Percentiles rank a stretch among this genome's conserved stretches.
phyloP scores from a whole-genome alignment of 2,113 vertebrate genomes.

The Cyphomyrus discorhynchus region DNA sequence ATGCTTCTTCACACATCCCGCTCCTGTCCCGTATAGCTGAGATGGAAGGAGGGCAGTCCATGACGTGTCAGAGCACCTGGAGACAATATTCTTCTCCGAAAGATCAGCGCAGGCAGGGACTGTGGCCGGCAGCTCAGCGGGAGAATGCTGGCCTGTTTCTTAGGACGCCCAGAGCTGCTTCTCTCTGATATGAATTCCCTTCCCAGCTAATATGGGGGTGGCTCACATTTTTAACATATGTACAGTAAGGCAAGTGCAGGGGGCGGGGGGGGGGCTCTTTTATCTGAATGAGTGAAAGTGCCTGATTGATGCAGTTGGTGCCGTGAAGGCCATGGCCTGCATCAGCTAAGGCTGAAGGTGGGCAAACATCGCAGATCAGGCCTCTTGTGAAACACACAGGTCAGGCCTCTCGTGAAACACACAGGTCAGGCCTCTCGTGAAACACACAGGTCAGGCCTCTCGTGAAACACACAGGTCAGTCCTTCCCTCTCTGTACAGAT shows the following conservation, averaged over 20 bases:
- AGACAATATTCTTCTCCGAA: background rate
- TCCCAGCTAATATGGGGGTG: background rate
- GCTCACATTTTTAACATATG: background rate
- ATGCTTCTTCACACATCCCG: background rate
- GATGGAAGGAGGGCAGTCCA: background rate
- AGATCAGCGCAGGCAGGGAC: background rate
- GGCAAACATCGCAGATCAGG: too few relatives aligned
- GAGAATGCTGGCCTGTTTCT: background rate
- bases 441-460: background rate
- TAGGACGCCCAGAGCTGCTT: background rate
- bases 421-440: too few relatives aligned
- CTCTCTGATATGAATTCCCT: background rate
- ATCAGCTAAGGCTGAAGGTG: background rate
- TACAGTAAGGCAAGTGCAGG: background rate
- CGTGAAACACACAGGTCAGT: background rate
- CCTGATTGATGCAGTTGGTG: background rate
- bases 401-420: background rate
- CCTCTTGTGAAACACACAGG: background rate
- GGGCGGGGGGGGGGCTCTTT: background rate
- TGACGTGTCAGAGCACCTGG: background rate
- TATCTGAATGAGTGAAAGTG: background rate
- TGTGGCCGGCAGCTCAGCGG: background rate
- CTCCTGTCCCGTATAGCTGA: background rate
- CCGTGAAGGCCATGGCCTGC: background rate
- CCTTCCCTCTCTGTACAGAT: background rate